Percentiles rank a stretch among this genome's conserved stretches.
Conservation (phyloP, 2,888 invertebrate species). For the Nemurella pictetii region DNA sequence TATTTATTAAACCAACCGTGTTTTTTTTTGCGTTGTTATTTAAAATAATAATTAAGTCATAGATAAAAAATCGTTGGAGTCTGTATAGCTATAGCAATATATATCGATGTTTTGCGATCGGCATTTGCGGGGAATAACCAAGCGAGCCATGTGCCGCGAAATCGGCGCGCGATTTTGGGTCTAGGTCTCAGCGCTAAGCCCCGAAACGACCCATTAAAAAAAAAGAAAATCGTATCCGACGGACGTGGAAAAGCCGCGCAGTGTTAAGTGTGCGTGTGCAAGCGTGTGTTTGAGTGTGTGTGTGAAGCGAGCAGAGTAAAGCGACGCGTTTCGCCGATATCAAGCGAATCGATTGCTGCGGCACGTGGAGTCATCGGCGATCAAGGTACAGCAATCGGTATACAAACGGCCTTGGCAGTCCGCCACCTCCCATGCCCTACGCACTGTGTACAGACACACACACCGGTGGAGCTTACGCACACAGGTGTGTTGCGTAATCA, state of each 20-base stretch:
- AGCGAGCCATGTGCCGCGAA: not conserved
- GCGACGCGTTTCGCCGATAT: too few species aligned
- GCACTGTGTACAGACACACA: not conserved
- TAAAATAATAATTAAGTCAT: too few species aligned
- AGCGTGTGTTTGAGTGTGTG: not conserved
- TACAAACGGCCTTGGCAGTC: too few species aligned
- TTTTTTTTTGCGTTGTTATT: too few species aligned
- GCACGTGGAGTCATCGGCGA: not conserved
- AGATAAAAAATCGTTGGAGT: too few species aligned
- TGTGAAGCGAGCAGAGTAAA: not conserved
- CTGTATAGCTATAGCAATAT: too few species aligned
- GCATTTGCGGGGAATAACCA: not conserved
- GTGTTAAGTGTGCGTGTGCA: too few species aligned
- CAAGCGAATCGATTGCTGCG: too few species aligned
- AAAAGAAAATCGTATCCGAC: not conserved
- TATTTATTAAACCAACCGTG: too few species aligned
- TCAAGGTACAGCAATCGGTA: not conserved
- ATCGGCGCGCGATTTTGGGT: not conserved
- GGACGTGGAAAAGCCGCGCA: not conserved
- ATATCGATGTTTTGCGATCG: not conserved
- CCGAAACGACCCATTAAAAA: not conserved
- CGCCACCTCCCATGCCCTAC: not conserved
- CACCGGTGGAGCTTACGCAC: not conserved
- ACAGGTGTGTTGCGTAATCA: not conserved
- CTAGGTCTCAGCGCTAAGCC: not conserved